phyloP scores from a whole-genome alignment of 2,113 vertebrate species.

The Dasyurus viverrinus region DNA sequence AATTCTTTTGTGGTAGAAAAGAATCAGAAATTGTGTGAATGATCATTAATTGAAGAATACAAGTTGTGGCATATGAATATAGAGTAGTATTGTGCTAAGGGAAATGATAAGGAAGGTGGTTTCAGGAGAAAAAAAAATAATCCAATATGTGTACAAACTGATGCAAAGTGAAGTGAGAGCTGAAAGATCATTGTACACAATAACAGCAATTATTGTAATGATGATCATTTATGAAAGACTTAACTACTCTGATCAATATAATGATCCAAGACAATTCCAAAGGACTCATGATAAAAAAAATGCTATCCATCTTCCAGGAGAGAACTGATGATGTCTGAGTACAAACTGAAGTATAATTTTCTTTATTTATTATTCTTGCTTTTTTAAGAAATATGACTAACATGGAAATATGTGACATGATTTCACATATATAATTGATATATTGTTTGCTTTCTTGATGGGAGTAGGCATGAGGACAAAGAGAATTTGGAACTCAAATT shows the following conservation, averaged over 20 bases:
- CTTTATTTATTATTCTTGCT: neutral
- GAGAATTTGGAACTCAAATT: neutral
- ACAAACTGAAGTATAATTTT: neutral
- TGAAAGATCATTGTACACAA: neutral
- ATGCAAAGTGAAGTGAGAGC: neutral
- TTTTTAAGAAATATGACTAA: neutral
- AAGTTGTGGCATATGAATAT: neutral
- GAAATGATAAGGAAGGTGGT: neutral
- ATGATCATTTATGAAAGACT: neutral
- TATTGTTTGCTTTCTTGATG: neutral
- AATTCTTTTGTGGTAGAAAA: neutral
- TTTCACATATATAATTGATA: neutral
- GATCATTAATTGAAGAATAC: neutral
- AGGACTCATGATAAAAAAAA: neutral
- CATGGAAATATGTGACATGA: neutral
- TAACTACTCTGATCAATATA: neutral
- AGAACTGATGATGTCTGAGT: neutral
- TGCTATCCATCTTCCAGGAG: neutral
- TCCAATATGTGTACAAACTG: neutral
- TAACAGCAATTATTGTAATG: neutral
- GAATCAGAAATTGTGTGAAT: neutral
- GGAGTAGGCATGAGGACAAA: neutral
- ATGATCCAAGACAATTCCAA: neutral
- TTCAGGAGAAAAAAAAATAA: neutral
- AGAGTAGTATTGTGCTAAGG: neutral